Base-by-base conservation (phyloP, 2,797 vertebrate genomes). In the Enteromius trimaculatus region DNA sequence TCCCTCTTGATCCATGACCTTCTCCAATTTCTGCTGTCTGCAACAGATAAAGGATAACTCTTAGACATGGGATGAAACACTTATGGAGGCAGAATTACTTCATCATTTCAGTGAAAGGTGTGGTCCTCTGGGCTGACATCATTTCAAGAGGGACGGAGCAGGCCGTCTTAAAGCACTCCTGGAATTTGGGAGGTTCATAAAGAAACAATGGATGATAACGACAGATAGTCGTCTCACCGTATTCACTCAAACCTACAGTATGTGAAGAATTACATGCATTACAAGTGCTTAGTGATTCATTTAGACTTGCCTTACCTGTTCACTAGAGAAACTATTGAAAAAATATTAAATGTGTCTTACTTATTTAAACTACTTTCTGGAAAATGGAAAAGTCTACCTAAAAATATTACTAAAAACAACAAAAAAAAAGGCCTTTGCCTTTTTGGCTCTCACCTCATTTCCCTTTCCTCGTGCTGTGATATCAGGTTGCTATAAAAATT, bases 401-500 rank as follows among this genome's bases (percentile, higher is more conserved):
- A 34, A 74, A 74, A 8, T 34, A 53, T 14, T 2, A 21, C 11
- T 51, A 49, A 19, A 34, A 29, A 29, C 44, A 19, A 29, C 44
- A 19, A 49, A 3, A 1, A n/a, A 4, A 42, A n/a, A 17, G 6
- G 0, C 0, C 51, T n/a, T 16, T 37, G 31, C 37, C 34, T 14
- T 51, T 71, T 31, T 23, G 3, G 42, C 19, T 31, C 23, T 94
- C 93, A 99, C 98, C 98, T 98, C 96, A 98, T 97, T 91, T 99
- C 98, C 66, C 98, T 85, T 89, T 99, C 98, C 88, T 99, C 98
- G 0, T 99, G 98, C 89, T 99, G 98, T 3, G 96, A 95, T 0
- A 99, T 99, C 53, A 99, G 95, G 86, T 98, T 99, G 91, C 98
- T 99, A 90, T 99, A 99, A 92, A 98, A 99, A 93, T 98, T 99